phyloP scores from a whole-genome alignment of 2,113 vertebrate genomes.

The Callipepla californica region DNA sequence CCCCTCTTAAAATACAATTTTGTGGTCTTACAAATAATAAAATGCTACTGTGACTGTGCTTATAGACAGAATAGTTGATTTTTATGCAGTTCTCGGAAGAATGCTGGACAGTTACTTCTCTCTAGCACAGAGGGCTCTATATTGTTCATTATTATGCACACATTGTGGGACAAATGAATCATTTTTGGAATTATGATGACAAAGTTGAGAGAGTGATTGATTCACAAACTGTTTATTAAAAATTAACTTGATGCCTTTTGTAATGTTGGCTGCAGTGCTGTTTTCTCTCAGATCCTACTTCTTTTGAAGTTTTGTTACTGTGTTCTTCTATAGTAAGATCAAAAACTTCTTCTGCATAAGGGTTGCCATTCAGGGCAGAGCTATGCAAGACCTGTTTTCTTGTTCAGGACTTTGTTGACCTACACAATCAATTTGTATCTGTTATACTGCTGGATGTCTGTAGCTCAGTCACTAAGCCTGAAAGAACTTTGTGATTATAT shows the following conservation, averaged over 20 bases:
- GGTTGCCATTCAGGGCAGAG: background rate
- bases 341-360: background rate
- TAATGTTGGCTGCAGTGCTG: background rate
- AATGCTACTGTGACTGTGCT: background rate
- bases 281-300: constrained; percentile 41
- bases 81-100: background rate
- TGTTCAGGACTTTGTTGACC: constrained; percentile 14
- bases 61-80: background rate
- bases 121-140: background rate
- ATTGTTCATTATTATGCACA: background rate
- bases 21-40: background rate
- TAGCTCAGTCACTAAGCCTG: background rate
- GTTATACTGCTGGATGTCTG: background rate
- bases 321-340: constrained; percentile 23
- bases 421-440: background rate
- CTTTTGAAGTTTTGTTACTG: constrained; percentile 55
- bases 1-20: background rate
- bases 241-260: background rate
- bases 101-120: background rate
- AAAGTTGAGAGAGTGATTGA: background rate
- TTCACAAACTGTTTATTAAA: constrained; percentile 34
- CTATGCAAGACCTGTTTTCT: background rate
- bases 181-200: background rate
- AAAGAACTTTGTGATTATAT: background rate
- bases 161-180: background rate